Base-by-base conservation (phyloP, 1,140 invertebrate species). In the Drosophila teissieri region DNA sequence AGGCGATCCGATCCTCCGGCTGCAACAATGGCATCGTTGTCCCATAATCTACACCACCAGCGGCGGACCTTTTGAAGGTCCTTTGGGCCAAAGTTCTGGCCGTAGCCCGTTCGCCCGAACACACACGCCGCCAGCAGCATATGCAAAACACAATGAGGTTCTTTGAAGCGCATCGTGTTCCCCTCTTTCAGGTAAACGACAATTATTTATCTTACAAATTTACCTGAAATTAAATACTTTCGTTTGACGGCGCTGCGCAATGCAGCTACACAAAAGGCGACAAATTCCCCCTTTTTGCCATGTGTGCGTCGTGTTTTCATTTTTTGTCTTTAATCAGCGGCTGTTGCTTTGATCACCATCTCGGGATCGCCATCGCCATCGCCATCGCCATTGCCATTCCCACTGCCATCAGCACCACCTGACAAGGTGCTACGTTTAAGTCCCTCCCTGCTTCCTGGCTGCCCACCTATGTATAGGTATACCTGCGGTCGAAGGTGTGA, bases 121-220 rank as follows among this genome's bases (percentile, higher is more conserved):
- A 78, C 77, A 78, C 76, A 73, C 62, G 46, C 78, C 63, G 58
- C 78, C 65, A 8, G 8, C 31, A 80, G 62, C 67, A 70, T 89
- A 88, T 88, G 84, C 83, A 88, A 88, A 88, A 88, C 73, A 88
- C 83, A 88, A 88, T 88, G 83, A 89, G 80, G 83, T 89, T 88
- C 84, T 88, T 88, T 89, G 83, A 88, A 88, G 84, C 84, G 79
- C 83, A 56, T 75, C 76, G 83, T 46, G 51, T 67, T 68, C 36
- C 36, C 31, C 31, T 31, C 31, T 42, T 65, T 68, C 83, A 83
- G 76, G 84, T 89, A 89, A 83, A 73, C 67, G 84, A 88, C 84
- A 88, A 89, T 88, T 88, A 89, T 88, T 88, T 88, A 88, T 89
- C 84, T 89, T 89, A 88, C 84, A 88, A 88, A 88, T 88, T 89